phyloP scores from a whole-genome alignment of 2,113 vertebrate genomes.

The Oceanodroma tethys region DNA sequence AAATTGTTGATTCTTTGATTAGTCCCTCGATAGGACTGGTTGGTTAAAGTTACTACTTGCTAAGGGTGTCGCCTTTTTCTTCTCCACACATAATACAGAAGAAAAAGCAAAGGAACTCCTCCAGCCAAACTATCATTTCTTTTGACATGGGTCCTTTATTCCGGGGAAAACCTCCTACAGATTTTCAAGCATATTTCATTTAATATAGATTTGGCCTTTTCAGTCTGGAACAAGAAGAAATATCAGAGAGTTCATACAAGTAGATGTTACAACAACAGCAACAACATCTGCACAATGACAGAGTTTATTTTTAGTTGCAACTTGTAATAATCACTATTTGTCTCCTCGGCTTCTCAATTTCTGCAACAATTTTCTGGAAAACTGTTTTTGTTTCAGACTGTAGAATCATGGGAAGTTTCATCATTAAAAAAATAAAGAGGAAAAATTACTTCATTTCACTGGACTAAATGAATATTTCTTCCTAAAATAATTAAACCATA shows the following conservation, averaged over 20 bases:
- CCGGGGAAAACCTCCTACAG: neutral
- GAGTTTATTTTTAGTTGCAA: neutral
- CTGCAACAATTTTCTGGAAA: neutral
- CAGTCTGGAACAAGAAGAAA: neutral
- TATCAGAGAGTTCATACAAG: neutral
- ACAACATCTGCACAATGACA: neutral
- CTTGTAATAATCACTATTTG: neutral
- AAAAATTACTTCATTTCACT: neutral
- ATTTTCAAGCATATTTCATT: neutral
- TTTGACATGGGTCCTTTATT: neutral
- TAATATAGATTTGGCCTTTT: neutral
- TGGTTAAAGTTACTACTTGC: neutral
- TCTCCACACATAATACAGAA: neutral
- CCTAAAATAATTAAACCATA: neutral
- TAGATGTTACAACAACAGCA: neutral
- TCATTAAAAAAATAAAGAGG: neutral
- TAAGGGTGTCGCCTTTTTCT: neutral
- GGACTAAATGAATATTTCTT: neutral
- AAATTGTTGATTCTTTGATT: neutral
- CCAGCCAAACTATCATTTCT: neutral
- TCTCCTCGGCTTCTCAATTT: neutral
- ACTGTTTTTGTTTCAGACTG: neutral
- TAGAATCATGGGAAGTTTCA: neutral
- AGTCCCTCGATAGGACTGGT: neutral
- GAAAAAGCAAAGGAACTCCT: neutral